These are phyloP conservation scores for Yponomeuta cagnagella DNA, from an alignment of 2,888 invertebrate species.

Conservation along the genomic window DNA sequence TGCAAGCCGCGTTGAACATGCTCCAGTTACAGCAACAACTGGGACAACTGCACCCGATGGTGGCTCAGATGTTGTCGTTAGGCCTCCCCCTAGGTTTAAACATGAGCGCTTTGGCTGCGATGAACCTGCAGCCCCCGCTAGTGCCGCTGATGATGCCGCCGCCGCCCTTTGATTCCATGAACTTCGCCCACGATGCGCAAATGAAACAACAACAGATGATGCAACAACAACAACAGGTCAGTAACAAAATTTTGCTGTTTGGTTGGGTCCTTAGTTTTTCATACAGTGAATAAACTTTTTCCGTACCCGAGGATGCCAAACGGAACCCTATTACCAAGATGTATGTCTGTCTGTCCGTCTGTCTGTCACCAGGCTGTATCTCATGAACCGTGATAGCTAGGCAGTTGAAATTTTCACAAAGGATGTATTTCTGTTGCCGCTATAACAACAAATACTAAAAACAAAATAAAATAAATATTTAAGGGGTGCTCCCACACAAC, in stretches of 20 bases:
- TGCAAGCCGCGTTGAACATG: constrained; percentile 89
- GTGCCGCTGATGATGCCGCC: constrained; percentile 93
- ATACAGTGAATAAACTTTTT: neutral
- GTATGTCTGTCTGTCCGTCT: no score
- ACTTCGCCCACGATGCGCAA: constrained; percentile 73
- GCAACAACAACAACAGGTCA: constrained; percentile 81
- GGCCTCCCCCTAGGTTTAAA: constrained; percentile 87
- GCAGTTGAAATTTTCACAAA: no score
- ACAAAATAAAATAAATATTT: no score
- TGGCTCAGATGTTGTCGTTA: constrained; percentile 91
- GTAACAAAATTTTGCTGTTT: constrained; percentile 27
- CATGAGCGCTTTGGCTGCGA: constrained; percentile 89
- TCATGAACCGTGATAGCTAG: no score
- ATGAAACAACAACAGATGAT: constrained; percentile 84
- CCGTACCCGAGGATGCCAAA: no score
- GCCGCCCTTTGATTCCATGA: constrained; percentile 84
- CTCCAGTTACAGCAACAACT: constrained; percentile 90
- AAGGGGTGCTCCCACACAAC: no score
- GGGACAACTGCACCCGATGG: constrained; percentile 92
- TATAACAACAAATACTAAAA: no score
- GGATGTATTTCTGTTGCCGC: no score
- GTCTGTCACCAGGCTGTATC: no score
- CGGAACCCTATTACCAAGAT: no score
- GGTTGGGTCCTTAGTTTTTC: neutral
- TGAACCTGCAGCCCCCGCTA: constrained; percentile 95